These are phyloP conservation scores for Myiozetetes cayanensis DNA, from an alignment of 2,113 vertebrate genomes.

Conservation along the genomic window DNA sequence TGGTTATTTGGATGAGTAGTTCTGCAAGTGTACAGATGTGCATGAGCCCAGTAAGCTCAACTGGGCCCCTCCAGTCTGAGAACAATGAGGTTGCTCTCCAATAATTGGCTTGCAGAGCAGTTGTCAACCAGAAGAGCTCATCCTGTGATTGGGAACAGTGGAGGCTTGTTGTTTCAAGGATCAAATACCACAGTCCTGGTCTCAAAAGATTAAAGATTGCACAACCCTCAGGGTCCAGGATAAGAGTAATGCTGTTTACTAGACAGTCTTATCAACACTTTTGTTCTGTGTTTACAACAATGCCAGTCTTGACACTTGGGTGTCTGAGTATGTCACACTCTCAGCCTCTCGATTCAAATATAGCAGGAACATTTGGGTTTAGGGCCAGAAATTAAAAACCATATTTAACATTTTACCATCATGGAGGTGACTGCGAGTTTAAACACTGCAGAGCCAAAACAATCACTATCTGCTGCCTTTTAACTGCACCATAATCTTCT, in stretches of 20 bases:
- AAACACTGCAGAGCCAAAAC: background rate
- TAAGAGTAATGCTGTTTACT: background rate
- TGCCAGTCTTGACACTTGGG: background rate
- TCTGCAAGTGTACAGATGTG: background rate
- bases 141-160: background rate
- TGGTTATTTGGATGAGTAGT: background rate
- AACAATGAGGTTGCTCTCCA: conserved; percentile 21
- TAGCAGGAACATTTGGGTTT: background rate
- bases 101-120: background rate
- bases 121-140: background rate
- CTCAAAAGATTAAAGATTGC: background rate
- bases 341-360: background rate
- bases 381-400: background rate
- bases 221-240: background rate
- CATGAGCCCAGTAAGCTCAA: background rate
- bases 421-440: background rate
- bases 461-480: background rate
- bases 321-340: background rate
- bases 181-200: background rate
- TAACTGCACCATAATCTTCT: background rate
- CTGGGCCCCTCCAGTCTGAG: background rate
- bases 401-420: background rate
- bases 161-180: background rate
- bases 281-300: background rate
- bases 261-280: background rate